Base-by-base conservation (phyloP, 1,140 invertebrate genomes). In the Zaprionus gabonicus region DNA sequence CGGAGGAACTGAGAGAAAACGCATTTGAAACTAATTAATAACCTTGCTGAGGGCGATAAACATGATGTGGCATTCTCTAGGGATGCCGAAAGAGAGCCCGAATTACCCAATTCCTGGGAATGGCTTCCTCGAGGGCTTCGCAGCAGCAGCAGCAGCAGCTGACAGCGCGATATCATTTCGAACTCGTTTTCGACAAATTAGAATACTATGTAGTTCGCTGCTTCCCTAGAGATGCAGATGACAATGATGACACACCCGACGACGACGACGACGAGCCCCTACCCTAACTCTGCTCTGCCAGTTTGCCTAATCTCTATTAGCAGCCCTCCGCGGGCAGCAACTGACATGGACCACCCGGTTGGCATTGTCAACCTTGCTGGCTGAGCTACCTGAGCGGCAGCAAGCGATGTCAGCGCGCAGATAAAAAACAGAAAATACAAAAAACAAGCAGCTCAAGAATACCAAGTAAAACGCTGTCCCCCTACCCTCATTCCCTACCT, bases 391-490 rank as follows among this genome's bases (percentile, higher is more conserved):
- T 86, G 82, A 79, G 81, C 62, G 75, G 71, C 68, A 71, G 63
- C 56, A 23, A 63, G 66, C 80, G 82, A 86, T 86, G 82, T 86
- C 82, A 87, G 71, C 83, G 55, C 57, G 58, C 70, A 73, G 82
- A 86, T 86, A 86, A 86, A 76, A 44, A 66, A 86, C 82, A 68
- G 80, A 86, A 86, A 86, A 86, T 56, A 64, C 27, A 49, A 55
- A 63, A 64, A 58, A 36, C 23, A 41, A 63, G 46, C 46, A 41
- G 38, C 41, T 17, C 31, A 9, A 46, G 41, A 46, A 46, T 46
- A 46, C 41, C 41, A 17, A 46, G 41, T 46, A 46, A 46, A 17
- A 46, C 41, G 41, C n/a, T 46, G 41, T 20, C 41, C 41, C 6
- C 41, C 41, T 3, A 17, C n/a, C 41, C 15, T 17, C 15, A 1